A percentile compares a stretch with the other conserved stretches of the same genome.
Conservation (phyloP, 2,888 invertebrate genomes). For the Nomada hirtipes region DNA sequence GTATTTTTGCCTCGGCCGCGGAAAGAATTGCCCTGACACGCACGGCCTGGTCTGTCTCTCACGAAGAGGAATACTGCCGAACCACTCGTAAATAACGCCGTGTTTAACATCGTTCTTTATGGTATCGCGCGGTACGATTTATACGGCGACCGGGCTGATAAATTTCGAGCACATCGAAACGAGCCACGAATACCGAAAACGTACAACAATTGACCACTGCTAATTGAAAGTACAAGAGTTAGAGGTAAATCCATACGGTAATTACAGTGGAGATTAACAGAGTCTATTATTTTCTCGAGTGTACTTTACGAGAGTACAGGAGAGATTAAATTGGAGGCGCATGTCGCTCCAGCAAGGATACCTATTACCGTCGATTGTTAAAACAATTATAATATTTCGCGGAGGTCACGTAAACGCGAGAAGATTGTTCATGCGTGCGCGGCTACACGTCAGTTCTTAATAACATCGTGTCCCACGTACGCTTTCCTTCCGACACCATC, state of each 20-base stretch:
- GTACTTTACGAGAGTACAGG: neutral
- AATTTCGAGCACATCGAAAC: slow-evolving; percentile 42
- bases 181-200: slow-evolving; percentile 8
- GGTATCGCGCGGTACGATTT: slow-evolving; percentile 56
- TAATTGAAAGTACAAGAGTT: slow-evolving; percentile 17
- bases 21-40: slow-evolving; percentile 73
- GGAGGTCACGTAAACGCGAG: slow-evolving; percentile 43
- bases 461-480: slow-evolving; percentile 70
- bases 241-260: neutral
- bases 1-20: slow-evolving; percentile 72
- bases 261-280: slow-evolving; percentile 16
- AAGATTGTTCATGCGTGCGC: slow-evolving; percentile 67
- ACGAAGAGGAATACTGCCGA: slow-evolving; percentile 69
- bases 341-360: slow-evolving; percentile 10
- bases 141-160: slow-evolving; percentile 50
- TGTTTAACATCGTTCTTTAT: slow-evolving; percentile 66
- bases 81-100: slow-evolving; percentile 70
- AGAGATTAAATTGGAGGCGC: slow-evolving; percentile 24
- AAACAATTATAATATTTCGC: slow-evolving; percentile 55
- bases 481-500: slow-evolving; percentile 69
- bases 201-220: neutral
- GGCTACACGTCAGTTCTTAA: slow-evolving; percentile 73
- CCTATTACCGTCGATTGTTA: slow-evolving; percentile 44
- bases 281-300: neutral
- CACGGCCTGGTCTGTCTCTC: slow-evolving; percentile 66